phyloP scores from a whole-genome alignment of 2,797 vertebrate species.

The Oceanodroma leucorhoa region DNA sequence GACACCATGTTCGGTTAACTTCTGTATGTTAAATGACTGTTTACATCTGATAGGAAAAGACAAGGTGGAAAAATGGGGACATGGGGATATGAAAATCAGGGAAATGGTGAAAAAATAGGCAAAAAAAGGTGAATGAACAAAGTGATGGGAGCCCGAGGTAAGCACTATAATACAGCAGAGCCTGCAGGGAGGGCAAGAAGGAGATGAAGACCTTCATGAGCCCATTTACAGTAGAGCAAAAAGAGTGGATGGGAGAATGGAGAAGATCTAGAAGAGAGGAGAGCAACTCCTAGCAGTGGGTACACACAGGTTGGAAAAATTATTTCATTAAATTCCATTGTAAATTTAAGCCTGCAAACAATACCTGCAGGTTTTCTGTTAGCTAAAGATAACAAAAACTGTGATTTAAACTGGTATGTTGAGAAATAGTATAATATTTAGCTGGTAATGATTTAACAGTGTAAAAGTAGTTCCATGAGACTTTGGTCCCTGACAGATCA shows the following conservation, averaged over 20 bases:
- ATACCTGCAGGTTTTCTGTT: background rate
- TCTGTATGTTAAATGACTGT: background rate
- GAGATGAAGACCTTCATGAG: background rate
- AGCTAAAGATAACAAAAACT: background rate
- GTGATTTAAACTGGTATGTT: background rate
- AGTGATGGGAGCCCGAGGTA: background rate
- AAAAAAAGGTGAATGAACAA: background rate
- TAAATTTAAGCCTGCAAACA: background rate
- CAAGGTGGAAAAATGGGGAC: background rate
- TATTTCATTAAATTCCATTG: background rate
- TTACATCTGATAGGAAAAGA: background rate
- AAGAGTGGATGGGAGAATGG: background rate
- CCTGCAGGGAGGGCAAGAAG: background rate
- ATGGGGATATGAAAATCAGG: background rate
- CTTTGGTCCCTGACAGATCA: fast-evolving
- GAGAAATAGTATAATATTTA: background rate
- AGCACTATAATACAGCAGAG: background rate
- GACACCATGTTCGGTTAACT: background rate
- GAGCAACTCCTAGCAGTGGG: background rate
- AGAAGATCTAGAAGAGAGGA: background rate
- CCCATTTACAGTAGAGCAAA: background rate
- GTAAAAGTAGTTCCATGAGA: background rate
- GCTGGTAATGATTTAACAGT: background rate
- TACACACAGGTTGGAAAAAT: background rate
- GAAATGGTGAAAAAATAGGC: background rate